Base-by-base conservation (phyloP, 2,888 invertebrate genomes). In the Noctua comes region DNA sequence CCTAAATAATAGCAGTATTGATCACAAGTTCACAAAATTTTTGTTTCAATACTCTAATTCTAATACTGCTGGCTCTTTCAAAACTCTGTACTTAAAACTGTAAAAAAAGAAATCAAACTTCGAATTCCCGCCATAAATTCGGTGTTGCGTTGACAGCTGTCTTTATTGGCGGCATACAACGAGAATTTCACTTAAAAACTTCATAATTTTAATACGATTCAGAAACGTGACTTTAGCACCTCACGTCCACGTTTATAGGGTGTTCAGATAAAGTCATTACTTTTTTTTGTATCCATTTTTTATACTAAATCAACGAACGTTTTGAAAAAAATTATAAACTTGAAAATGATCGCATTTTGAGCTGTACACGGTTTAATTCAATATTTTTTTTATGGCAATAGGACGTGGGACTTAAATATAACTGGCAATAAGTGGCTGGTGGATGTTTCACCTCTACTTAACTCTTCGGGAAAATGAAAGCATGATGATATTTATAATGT, bases 191-290 rank as follows among this genome's bases (percentile, higher is more conserved):
- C 88, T 89, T 88, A 88, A 89, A 86, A 86, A 77, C 94, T 93
- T 95, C 94, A 95, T 96, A 96, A 96, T 96, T 96, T 96, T 93
- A 94, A 95, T 93, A 94, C 92, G 94, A 95, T 94, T 93, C 91
- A 88, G 78, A 94, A 92, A 96, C 96, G 96, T 96, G 96, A 95
- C 92, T 93, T 87, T 92, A 92, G 95, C 96, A 96, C 96, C 94
- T 93, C 86, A 83, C 90, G 86, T 85, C 82, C 66, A 74, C 27
- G 73, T 68, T 74, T 88, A 93, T 85, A 92, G 92, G 90, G 79
- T 92, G 90, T 78, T 89, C 69, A 77, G 36, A 80, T 88, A 80
- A 83, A 77, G 80, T 62, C 74, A 84, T 82, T 80, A 81, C 64
- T 73, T 69, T 79, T 75, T 84, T 84, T 76, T 24, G 65, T n/a